Evolutionary conservation across 2,113 vertebrate species (phyloP), one percentile per base, ranked within the genome.

Genomic region (Centropus bengalensis): DNA sequence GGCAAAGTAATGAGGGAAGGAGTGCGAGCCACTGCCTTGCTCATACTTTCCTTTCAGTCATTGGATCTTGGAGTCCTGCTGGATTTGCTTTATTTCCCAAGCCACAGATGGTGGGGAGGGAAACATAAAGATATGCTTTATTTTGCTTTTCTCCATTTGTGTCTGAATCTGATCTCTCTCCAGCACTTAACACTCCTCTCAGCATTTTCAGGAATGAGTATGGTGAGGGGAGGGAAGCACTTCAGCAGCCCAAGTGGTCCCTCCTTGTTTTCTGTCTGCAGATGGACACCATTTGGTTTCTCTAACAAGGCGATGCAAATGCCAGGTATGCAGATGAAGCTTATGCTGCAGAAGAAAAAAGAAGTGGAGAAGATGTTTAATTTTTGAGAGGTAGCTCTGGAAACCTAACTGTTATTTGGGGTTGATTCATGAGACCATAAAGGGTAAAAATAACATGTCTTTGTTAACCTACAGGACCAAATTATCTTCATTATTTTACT

Each of bases 401-500:
- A 85, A 89, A 26, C 33, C 47, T 60, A 62, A 64, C 22, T 82
- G 86, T 52, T 17, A 49, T 82, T 86, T 80, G 32, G 32, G 24
- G 33, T 82, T 74, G 42, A 68, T 67, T 76, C 71, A 55, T 2
- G 2, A 92, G 63, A 63, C 60, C 8, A 5, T 91, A 79, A 91
- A 86, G 58, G 69, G 58, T 47, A 80, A 91, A 91, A 36, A 71
- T 33, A 89, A 26, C 14, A 54, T 33, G 18, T 82, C 87, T 92
- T 94, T 73, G 70, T 58, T 74, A 42, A 58, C 58, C 49, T 84
- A 11, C 15, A 14, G 10, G 32, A n/a, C 0, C 0, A 73, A 82
- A 59, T 44, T 30, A 32, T 32, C 73, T 89, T 92, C 55, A 36
- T 67, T 89, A 69, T 88, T 94, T 94, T 86, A 62, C 71, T 91